Base-by-base conservation (phyloP, 1,140 invertebrate species). In the Luehdorfia chinensis region DNA sequence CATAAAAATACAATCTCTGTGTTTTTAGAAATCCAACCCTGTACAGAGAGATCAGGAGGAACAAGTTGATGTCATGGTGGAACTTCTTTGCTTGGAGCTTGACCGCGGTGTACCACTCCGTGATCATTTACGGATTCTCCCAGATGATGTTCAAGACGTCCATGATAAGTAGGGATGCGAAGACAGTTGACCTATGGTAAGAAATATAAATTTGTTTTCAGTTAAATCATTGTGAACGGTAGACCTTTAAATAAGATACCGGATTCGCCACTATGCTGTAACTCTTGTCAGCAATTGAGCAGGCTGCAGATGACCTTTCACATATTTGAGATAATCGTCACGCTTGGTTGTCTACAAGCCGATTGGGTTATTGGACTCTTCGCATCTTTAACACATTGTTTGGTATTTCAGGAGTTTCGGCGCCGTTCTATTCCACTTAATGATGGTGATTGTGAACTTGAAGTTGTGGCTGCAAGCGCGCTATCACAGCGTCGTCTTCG, bases 11-110 rank as follows among this genome's bases (percentile, higher is more conserved):
- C n/a, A n/a, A n/a, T n/a, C n/a, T n/a, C n/a, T n/a, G n/a, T n/a
- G n/a, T n/a, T n/a, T n/a, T n/a, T n/a, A 90, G 89, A 30, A 87
- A 91, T 25, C 93, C 94, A 1, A 73, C 87, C 4, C 68, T 95
- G 1, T 97, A 97, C 75, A 89, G 88, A 59, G 75, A 88, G 6
- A 90, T 93, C 46, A 87, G 73, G 8, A 88, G 87, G 31, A 95
- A 96, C 84, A 87, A 88, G 39, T 87, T 91, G n/a, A 84, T 96
- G 56, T 89, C 90, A 0, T 89, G 86, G 79, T 64, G 51, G 1
- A 80, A 90, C 47, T 95, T 95, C 68, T n/a, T 88, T 0, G 66
- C 81, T 16, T 96, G 94, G 94, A 86, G 88, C 15, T 1, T 88
- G 0, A 70, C 90, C 25, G 92, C 90, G 75, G 64, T 87, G 0